phyloP scores from a whole-genome alignment of 2,113 vertebrate species.

The Chlamydotis undulata region DNA sequence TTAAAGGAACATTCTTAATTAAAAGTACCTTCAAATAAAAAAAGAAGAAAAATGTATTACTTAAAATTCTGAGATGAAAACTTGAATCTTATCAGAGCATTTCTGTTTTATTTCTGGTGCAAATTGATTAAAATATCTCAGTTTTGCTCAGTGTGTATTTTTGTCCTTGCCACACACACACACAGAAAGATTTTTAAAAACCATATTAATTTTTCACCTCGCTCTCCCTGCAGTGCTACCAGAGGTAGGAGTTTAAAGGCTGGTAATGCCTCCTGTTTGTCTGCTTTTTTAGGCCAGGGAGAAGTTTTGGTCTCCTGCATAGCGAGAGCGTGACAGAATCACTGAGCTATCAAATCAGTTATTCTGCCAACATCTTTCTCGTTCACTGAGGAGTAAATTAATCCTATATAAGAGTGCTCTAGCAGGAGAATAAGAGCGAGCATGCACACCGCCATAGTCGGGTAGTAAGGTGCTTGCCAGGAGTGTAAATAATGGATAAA shows the following conservation, averaged over 20 bases:
- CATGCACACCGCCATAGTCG: not conserved
- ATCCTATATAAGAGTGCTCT: not conserved
- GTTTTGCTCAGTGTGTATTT: not conserved
- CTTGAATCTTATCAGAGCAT: not conserved
- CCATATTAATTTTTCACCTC: not conserved
- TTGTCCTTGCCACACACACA: not conserved
- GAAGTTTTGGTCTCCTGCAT: conserved; percentile 5
- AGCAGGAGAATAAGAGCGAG: not conserved
- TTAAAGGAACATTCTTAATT: not conserved
- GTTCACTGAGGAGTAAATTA: conserved; percentile 38
- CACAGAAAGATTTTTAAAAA: not conserved
- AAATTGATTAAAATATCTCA: not conserved
- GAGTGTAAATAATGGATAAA: not conserved
- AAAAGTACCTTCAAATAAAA: not conserved
- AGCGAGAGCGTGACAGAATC: conserved; percentile 9
- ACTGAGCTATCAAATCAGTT: conserved; percentile 47
- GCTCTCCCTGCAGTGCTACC: not conserved
- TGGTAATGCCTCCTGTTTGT: not conserved
- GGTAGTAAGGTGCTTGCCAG: not conserved
- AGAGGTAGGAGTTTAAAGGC: not conserved
- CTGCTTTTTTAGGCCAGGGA: not conserved
- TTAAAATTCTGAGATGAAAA: not conserved
- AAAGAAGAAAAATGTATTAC: not conserved
- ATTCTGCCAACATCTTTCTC: conserved; percentile 54
- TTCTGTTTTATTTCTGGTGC: not conserved